A percentile compares a stretch with the other conserved stretches of the same genome.
phyloP scores from a whole-genome alignment of 2,113 vertebrate genomes.

The Talpa occidentalis region DNA sequence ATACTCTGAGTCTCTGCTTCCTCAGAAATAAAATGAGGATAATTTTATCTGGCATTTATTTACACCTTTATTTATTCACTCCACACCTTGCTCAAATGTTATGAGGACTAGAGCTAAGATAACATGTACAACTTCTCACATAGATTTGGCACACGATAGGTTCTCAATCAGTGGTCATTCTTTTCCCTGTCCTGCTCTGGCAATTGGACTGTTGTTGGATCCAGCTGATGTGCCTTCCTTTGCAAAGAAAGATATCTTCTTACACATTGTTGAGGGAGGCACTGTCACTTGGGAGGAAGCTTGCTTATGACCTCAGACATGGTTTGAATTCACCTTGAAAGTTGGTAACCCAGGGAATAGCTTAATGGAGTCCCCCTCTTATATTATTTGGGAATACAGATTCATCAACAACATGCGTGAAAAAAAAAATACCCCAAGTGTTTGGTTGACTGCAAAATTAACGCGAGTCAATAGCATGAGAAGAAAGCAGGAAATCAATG shows the following conservation, averaged over 20 bases:
- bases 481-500: not conserved
- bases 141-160: not conserved
- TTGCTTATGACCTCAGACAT: not conserved
- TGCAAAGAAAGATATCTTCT: not conserved
- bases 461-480: not conserved
- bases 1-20: not conserved
- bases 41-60: not conserved
- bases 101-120: not conserved
- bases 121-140: not conserved
- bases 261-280: not conserved
- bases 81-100: not conserved
- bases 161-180: not conserved
- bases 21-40: not conserved
- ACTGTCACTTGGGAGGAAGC: not conserved
- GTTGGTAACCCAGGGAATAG: not conserved
- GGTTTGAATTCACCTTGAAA: not conserved
- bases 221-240: not conserved
- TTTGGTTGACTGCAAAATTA: conserved; percentile 19
- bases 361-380: not conserved
- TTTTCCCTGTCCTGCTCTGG: not conserved
- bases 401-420: not conserved
- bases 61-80: not conserved
- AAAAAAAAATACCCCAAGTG: not conserved
- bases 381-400: not conserved
- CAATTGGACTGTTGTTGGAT: not conserved